Evolutionary conservation across 2,888 invertebrate species (phyloP).

Genomic region (Zygaena filipendulae): DNA sequence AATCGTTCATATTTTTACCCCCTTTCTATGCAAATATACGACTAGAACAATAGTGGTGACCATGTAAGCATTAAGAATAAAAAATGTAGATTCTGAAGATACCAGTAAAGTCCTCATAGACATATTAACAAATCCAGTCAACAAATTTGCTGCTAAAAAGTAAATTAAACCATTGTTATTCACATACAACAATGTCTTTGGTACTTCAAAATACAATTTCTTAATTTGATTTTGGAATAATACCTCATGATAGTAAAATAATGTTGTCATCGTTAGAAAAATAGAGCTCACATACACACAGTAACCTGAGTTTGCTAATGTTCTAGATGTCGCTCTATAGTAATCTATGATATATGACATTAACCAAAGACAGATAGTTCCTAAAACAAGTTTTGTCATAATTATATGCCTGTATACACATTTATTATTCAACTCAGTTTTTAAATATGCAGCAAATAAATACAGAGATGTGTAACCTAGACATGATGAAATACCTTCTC

Average conservation of each 20-base stretch:
- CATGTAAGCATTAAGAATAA: slow-evolving; percentile 71
- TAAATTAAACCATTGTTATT: slow-evolving; percentile 86
- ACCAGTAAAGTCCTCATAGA: slow-evolving; percentile 71
- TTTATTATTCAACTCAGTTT: slow-evolving; percentile 55
- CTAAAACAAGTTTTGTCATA: slow-evolving; percentile 21
- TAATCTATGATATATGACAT: slow-evolving; percentile 52
- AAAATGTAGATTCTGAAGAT: slow-evolving; percentile 38
- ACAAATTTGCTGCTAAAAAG: slow-evolving; percentile 84
- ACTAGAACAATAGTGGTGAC: slow-evolving; percentile 31
- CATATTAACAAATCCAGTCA: slow-evolving; percentile 87
- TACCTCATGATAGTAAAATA: slow-evolving; percentile 68
- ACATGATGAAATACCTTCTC: slow-evolving; percentile 90
- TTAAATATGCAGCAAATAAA: slow-evolving; percentile 76
- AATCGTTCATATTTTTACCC: slow-evolving; percentile 56
- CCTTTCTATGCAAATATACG: slow-evolving; percentile 41
- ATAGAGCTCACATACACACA: slow-evolving; percentile 79
- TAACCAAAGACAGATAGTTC: slow-evolving; percentile 39
- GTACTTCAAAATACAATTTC: slow-evolving; percentile 30
- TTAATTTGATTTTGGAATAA: slow-evolving; percentile 33
- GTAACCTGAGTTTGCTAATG: slow-evolving; percentile 87
- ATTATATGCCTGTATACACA: slow-evolving; percentile 24
- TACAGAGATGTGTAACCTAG: slow-evolving; percentile 89
- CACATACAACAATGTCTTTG: slow-evolving; percentile 74
- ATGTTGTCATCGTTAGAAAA: slow-evolving; percentile 61
- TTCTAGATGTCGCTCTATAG: slow-evolving; percentile 75